Conservation (phyloP, 1,140 invertebrate species). For the Parapsyche elsis region DNA sequence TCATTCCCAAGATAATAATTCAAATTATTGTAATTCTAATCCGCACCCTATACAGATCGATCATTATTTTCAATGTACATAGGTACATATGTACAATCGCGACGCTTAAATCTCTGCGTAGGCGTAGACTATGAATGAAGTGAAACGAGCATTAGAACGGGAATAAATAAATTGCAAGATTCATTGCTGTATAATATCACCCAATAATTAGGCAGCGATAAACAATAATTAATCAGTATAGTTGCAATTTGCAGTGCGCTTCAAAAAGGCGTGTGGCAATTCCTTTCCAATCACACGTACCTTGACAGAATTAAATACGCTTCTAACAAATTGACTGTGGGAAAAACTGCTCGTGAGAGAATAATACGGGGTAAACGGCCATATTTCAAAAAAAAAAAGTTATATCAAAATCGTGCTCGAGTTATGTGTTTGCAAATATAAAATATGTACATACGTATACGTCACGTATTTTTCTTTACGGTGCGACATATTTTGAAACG, state of each 20-base stretch:
- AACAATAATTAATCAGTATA: constrained; percentile 21
- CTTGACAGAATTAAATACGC: constrained; percentile 21
- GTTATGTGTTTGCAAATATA: neutral
- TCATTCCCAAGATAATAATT: too few relatives aligned
- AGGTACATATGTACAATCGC: too few relatives aligned
- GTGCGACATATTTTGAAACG: constrained; percentile 12
- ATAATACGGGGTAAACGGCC: constrained; percentile 3
- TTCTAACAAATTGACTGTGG: constrained; percentile 35
- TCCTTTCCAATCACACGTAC: constrained; percentile 32
- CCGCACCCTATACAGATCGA: too few relatives aligned
- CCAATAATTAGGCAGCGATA: neutral
- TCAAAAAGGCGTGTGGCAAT: constrained; percentile 8
- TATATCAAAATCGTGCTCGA: constrained; percentile 25
- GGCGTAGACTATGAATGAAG: too few relatives aligned
- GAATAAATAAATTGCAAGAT: constrained; percentile 9
- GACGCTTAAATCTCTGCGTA: too few relatives aligned
- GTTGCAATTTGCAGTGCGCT: neutral
- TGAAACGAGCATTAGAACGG: too few relatives aligned
- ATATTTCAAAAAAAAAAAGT: constrained; percentile 24
- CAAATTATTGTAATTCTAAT: too few relatives aligned
- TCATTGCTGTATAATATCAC: neutral
- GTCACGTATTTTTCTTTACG: constrained; percentile 5
- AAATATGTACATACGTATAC: neutral
- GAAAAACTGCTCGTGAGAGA: constrained; percentile 38
- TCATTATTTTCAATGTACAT: too few relatives aligned